Evolutionary conservation across 2,113 vertebrate species (phyloP), one percentile per base, ranked within the genome.

Genomic region (Dasyprocta punctata): DNA sequence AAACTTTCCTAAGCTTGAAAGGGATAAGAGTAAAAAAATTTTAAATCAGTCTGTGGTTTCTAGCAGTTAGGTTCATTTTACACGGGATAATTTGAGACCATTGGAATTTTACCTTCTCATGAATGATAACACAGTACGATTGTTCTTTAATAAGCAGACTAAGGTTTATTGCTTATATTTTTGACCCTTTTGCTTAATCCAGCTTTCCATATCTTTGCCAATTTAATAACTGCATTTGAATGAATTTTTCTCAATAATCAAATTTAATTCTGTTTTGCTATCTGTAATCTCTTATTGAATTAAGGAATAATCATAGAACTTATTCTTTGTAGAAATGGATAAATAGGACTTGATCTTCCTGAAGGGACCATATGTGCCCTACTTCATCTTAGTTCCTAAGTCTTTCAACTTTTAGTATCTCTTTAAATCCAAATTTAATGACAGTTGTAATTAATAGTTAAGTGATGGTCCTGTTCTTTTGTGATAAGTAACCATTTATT

Each of bases 101-200:
- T 63, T 69, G 38, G 36, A 75, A 77, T 93, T 95, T 71, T 58
- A 96, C 81, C 12, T 84, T 69, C 19, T 83, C 52, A 28, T 63
- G 87, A 92, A 77, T 54, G 41, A 38, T 71, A 97, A 84, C 33
- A 58, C 1, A 60, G 28, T 87, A 30, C 33, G n/a, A 86, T 4
- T 61, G 22, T 6, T 78, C 90, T 97, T 95, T 95, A 97, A 89
- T 93, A 96, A 87, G 58, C 30, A 80, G 19, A 91, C 30, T 4
- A 3, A 56, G 86, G 28, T 91, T 82, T 95, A 6, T 83, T 56
- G 87, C 94, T 98, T 30, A 67, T n/a, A 89, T 14, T 81, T 0
- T 94, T 90, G 17, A 58, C 89, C 4, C 86, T 82, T 96, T 92
- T 47, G 14, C 92, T 36, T 90, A 24, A 87, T 92, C 95, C 8